A percentile compares a stretch with the other conserved stretches of the same genome.
Conservation (phyloP, 2,797 vertebrate genomes). For the Atherinosoma microstoma region DNA sequence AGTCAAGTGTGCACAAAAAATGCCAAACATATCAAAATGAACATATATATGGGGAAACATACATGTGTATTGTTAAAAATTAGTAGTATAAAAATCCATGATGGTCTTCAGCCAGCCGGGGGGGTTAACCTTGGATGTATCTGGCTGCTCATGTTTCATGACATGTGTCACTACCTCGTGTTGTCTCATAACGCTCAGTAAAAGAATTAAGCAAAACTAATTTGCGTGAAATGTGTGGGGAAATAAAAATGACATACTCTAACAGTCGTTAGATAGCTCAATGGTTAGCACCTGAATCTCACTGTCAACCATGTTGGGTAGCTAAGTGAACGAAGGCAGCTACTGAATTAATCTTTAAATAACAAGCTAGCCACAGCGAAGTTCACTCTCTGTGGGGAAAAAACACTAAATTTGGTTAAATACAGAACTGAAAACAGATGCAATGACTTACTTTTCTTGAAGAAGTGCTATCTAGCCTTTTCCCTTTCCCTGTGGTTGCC, state of each 20-base stretch:
- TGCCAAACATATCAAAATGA: neutral
- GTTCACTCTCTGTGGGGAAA: neutral
- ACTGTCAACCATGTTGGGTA: conserved; percentile 25
- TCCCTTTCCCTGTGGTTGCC: conserved; percentile 13
- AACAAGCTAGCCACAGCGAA: neutral
- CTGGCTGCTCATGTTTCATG: neutral
- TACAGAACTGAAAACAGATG: neutral
- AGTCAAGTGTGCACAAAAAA: neutral
- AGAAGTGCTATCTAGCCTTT: neutral
- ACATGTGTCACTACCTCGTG: conserved; percentile 17
- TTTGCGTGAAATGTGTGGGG: neutral
- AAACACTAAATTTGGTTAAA: neutral
- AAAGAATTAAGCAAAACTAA: neutral
- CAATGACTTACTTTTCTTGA: conserved; percentile 52
- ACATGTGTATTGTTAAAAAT: neutral
- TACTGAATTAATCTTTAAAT: neutral
- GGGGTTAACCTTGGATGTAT: conserved; percentile 48
- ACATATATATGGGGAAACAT: no score
- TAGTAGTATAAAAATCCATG: rapidly evolving
- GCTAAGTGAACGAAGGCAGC: neutral
- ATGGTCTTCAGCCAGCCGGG: neutral
- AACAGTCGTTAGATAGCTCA: neutral
- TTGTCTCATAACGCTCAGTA: neutral
- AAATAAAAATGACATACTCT: neutral
- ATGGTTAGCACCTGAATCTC: neutral